These are phyloP conservation scores for Meteorus sp. DNA, from an alignment of 1,140 invertebrate species.

Conservation along the genomic window DNA sequence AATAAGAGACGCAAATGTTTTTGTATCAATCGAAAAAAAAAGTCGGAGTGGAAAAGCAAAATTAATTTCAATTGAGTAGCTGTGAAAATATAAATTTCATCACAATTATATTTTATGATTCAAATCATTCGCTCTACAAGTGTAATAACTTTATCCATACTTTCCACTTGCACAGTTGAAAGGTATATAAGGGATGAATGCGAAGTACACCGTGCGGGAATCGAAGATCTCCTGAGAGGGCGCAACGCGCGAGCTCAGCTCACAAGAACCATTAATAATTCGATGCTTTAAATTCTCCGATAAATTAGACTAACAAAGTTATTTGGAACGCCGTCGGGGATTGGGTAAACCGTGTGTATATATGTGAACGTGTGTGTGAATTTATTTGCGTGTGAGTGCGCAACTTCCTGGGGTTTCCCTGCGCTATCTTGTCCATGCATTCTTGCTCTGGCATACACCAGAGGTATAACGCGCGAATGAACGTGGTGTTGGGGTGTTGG, in stretches of 20 bases:
- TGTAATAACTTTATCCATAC: no score
- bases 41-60: no score
- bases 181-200: not conserved
- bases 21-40: no score
- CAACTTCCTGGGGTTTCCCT: not conserved
- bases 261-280: slow-evolving; percentile 40
- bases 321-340: slow-evolving; percentile 15
- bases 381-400: no score
- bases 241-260: not conserved
- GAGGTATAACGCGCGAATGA: slow-evolving; percentile 18
- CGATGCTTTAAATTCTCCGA: slow-evolving; percentile 39
- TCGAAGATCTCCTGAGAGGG: not conserved
- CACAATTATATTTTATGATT: not conserved
- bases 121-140: no score
- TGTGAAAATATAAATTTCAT: not conserved
- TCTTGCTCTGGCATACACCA: slow-evolving; percentile 9
- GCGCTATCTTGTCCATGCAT: slow-evolving; percentile 26
- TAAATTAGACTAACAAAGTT: slow-evolving; percentile 50
- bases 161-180: not conserved
- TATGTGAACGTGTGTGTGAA: no score
- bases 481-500: not conserved
- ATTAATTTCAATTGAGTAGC: no score
- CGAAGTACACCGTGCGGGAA: not conserved
- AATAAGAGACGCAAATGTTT: no score
- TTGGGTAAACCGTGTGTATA: no score